Conservation (phyloP, 1,140 invertebrate species). For the Holcopasites calliopsidis region DNA sequence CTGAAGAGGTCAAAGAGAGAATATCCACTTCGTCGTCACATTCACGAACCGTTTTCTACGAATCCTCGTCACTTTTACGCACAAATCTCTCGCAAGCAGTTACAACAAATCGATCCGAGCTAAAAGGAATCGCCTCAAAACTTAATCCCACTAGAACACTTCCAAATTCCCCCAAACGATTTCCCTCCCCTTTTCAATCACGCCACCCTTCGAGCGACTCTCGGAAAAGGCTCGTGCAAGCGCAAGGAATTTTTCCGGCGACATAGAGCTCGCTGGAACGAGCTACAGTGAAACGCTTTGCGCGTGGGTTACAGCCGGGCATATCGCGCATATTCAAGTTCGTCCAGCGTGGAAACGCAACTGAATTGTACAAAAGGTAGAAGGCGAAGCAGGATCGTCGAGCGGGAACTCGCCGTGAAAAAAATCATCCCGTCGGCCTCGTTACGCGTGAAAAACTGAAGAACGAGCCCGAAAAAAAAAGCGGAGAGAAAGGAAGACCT, state of each 20-base stretch:
- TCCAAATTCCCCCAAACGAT: neutral
- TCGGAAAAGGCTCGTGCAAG: neutral
- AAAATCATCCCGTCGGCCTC: conserved; percentile 42
- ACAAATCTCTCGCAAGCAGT: too few species aligned
- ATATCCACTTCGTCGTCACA: too few species aligned
- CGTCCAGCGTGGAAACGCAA: neutral
- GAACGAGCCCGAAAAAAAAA: neutral
- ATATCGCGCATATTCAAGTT: neutral
- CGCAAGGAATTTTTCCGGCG: neutral
- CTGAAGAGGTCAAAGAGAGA: too few species aligned
- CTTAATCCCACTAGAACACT: too few species aligned
- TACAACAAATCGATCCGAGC: too few species aligned
- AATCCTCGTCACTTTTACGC: too few species aligned
- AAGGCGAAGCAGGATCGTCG: neutral
- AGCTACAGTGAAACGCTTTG: neutral
- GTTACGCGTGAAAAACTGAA: conserved; percentile 23
- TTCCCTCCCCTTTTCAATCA: neutral
- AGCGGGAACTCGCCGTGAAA: neutral
- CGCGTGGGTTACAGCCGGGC: neutral
- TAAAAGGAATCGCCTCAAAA: too few species aligned
- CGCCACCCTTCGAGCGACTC: too few species aligned
- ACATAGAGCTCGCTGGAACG: neutral
- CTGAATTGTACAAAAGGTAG: neutral
- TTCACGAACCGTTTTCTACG: too few species aligned
- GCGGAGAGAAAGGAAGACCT: conserved; percentile 19